Conservation (phyloP, 2,888 invertebrate species). For the Dasypolia templi region DNA sequence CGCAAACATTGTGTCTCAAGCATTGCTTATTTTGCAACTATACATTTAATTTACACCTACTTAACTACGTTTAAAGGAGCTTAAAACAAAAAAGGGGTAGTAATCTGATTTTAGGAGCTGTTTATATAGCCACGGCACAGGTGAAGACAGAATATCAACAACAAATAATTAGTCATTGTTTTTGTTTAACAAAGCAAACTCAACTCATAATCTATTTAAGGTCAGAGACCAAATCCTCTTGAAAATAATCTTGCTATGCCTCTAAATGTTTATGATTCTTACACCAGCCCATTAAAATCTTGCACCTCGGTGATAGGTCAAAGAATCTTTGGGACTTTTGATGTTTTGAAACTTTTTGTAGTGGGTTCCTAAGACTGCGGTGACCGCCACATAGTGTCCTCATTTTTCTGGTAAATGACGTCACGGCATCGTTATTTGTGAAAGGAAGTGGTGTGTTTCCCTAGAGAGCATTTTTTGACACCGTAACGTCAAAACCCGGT, state of each 20-base stretch:
- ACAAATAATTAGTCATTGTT: too few species aligned
- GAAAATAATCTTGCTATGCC: background rate
- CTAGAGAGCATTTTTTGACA: too few species aligned
- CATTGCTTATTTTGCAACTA: conserved; percentile 36
- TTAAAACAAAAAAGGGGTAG: conserved; percentile 39
- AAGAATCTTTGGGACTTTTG: background rate
- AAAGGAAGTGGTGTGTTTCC: background rate
- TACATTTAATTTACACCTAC: conserved; percentile 50
- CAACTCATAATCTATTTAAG: too few species aligned
- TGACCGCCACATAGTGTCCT: too few species aligned
- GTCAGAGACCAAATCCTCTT: background rate
- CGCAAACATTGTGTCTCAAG: background rate
- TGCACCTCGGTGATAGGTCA: background rate
- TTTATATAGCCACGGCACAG: conserved; percentile 26
- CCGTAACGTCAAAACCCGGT: background rate
- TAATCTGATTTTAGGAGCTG: conserved; percentile 56
- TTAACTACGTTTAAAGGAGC: conserved; percentile 26
- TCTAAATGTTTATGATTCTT: background rate
- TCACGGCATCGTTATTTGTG: background rate
- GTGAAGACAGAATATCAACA: background rate
- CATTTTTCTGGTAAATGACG: background rate
- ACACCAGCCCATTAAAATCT: background rate
- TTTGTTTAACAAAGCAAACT: background rate
- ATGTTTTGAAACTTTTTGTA: too few species aligned
- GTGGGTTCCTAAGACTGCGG: too few species aligned